These are phyloP conservation scores for Coranthus polyacanthus DNA, from an alignment of 2,797 vertebrate species.

Conservation along the genomic window DNA sequence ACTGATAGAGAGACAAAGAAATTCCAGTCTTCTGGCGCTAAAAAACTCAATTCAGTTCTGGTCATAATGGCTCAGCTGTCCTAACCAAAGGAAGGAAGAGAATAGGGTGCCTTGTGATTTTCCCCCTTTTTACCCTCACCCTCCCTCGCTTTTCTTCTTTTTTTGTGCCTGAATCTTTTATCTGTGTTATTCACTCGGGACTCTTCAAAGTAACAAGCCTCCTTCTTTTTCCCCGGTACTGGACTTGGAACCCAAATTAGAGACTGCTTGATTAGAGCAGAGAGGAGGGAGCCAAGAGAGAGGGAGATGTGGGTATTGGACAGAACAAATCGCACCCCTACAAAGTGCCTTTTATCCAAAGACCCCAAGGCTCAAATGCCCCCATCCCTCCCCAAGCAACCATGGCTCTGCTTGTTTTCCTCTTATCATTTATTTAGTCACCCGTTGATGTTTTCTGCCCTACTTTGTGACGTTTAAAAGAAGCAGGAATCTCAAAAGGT, in stretches of 20 bases:
- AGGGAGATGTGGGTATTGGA: conserved; percentile 88
- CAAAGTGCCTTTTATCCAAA: conserved; percentile 97
- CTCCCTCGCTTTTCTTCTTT: conserved; percentile 78
- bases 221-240: conserved; percentile 91
- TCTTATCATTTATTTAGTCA: conserved; percentile 88
- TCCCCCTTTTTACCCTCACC: conserved; percentile 83
- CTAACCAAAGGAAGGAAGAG: conserved; percentile 94
- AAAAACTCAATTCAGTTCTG: conserved; percentile 93
- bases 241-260: conserved; percentile 97
- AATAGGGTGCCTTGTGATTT: conserved; percentile 97
- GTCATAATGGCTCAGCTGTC: conserved; percentile 98
- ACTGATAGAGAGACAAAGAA: conserved; percentile 94
- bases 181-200: conserved; percentile 96
- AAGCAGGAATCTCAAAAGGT: conserved; percentile 88
- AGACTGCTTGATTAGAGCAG: conserved; percentile 89
- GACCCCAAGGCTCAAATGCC: conserved; percentile 84
- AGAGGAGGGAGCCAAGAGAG: conserved; percentile 80
- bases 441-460: conserved; percentile 90
- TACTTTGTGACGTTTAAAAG: conserved; percentile 93
- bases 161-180: conserved; percentile 95
- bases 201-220: conserved; percentile 96
- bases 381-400: conserved; percentile 87
- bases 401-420: conserved; percentile 87
- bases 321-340: conserved; percentile 91
- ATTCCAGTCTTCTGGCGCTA: conserved; percentile 92